phyloP scores from a whole-genome alignment of 2,113 vertebrate genomes.

The human (Homo sapiens) region DNA sequence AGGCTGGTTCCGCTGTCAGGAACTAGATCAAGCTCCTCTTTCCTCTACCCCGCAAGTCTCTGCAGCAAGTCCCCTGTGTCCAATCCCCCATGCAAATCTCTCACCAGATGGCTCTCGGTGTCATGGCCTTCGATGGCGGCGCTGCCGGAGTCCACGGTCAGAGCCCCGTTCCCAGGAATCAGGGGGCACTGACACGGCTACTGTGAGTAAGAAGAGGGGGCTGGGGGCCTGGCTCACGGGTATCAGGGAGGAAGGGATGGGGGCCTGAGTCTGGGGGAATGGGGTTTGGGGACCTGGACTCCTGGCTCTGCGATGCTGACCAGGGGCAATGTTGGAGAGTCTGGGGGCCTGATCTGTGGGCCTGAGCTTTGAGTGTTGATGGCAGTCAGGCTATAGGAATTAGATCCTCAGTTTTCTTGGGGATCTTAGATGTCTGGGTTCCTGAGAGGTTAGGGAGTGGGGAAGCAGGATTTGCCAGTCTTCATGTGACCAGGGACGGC shows the following conservation, averaged over 20 bases:
- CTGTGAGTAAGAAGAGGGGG: slow-evolving; percentile 59
- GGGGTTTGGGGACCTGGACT: neutral
- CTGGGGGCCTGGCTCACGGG: too few species aligned
- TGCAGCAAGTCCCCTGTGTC: neutral
- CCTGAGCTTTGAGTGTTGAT: neutral
- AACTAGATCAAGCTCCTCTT: neutral
- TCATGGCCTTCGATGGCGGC: slow-evolving; percentile 73
- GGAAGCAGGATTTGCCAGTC: neutral
- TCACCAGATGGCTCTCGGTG: slow-evolving; percentile 71
- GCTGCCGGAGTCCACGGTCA: slow-evolving; percentile 75
- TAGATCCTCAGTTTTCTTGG: neutral
- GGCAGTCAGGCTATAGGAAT: neutral
- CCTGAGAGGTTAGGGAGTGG: neutral
- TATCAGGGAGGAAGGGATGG: too few species aligned
- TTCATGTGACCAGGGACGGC: neutral
- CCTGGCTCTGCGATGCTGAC: neutral
- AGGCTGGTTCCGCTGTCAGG: too few species aligned
- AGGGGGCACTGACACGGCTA: slow-evolving; percentile 60
- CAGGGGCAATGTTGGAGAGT: neutral
- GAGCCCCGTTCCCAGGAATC: slow-evolving; percentile 67
- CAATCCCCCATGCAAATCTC: neutral
- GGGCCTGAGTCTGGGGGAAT: neutral
- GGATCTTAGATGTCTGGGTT: neutral
- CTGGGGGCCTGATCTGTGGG: neutral
- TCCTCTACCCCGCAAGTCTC: neutral